Base-by-base conservation (phyloP, 1,140 invertebrate species). In the Pogonognathellus flavescens region DNA sequence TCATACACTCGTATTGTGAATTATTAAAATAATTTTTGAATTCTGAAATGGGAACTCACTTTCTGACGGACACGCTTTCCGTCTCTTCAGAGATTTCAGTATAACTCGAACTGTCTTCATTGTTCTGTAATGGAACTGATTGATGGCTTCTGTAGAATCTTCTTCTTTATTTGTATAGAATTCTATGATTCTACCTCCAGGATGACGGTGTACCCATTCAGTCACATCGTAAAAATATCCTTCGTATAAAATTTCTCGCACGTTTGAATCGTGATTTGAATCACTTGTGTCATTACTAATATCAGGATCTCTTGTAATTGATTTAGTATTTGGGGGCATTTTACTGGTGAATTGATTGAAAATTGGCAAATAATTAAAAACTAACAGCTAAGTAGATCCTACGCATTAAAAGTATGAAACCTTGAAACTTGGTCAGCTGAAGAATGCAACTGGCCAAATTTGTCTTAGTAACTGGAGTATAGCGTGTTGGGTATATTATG, bases 121-220 rank as follows among this genome's bases (percentile, higher is more conserved):
- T 18, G 82, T 83, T 31, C 85, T 82, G 53, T 80, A 80, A 62
- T 86, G 85, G 52, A 83, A 86, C 41, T 86, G 85, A 49, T 83
- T 22, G 5, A 82, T 62, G 13, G 81, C 81, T 25, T 82, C 50
- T 18, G 55, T 82, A 13, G 55, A 25, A 82, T 82, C 81, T 31
- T 82, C 81, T 16, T 16, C 55, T 9, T 53, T 82, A 13, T 53
- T 60, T n/a, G 57, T 49, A 62, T 82, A 82, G 11, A 82, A 82
- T 60, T 82, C 81, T 1, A 82, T 82, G 16, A 82, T 62, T 60
- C 57, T 59, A 41, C 81, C 81, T 11, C 81, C 81, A 11, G 81
- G 81, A 31, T 82, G 81, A n/a, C 57, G 11, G 1, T 59, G 20
- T 16, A 82, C 18, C 55, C 55, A 82, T 49, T 62, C 49, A 7